A percentile compares a stretch with the other conserved stretches of the same genome.
Conservation (phyloP, 2,888 invertebrate genomes). For the Abrostola tripartita region DNA sequence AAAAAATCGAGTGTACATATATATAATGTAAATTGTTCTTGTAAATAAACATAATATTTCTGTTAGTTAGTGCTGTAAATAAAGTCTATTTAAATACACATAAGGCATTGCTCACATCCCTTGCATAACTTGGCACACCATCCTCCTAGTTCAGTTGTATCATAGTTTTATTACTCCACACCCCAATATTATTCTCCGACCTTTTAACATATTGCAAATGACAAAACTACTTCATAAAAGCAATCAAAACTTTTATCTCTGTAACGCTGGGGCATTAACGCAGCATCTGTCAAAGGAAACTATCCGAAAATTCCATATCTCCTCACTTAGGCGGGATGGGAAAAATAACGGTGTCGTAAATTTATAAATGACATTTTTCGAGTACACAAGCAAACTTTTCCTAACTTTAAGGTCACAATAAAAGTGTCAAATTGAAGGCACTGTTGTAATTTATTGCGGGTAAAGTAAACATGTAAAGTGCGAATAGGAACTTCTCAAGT, state of each 20-base stretch:
- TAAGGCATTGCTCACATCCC: conserved; percentile 26
- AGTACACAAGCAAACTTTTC: conserved; percentile 67
- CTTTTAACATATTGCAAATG: conserved; percentile 35
- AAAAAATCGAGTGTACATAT: too few relatives aligned
- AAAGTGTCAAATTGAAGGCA: conserved; percentile 73
- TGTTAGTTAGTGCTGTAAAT: background rate
- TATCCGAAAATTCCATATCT: conserved; percentile 59
- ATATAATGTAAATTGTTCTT: too few relatives aligned
- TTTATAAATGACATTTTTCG: conserved; percentile 76
- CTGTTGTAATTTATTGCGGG: conserved; percentile 71
- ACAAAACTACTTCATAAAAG: conserved; percentile 40
- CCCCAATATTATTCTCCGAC: conserved; percentile 36
- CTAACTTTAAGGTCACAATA: conserved; percentile 78
- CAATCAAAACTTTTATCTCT: conserved; percentile 53
- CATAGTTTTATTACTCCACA: conserved; percentile 39
- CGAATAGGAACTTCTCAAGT: conserved; percentile 49
- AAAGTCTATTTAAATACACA: background rate
- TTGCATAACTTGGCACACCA: conserved; percentile 43
- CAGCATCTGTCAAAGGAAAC: conserved; percentile 55
- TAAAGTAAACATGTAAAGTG: conserved; percentile 62
- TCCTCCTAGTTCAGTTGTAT: conserved; percentile 40
- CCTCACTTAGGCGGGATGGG: conserved; percentile 59
- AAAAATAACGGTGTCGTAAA: conserved; percentile 76
- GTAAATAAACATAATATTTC: too few relatives aligned
- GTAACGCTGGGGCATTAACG: conserved; percentile 47